Evolutionary conservation across 2,797 vertebrate species (phyloP), one percentile per base, ranked within the genome.

Genomic region (Nannoperca obscura): DNA sequence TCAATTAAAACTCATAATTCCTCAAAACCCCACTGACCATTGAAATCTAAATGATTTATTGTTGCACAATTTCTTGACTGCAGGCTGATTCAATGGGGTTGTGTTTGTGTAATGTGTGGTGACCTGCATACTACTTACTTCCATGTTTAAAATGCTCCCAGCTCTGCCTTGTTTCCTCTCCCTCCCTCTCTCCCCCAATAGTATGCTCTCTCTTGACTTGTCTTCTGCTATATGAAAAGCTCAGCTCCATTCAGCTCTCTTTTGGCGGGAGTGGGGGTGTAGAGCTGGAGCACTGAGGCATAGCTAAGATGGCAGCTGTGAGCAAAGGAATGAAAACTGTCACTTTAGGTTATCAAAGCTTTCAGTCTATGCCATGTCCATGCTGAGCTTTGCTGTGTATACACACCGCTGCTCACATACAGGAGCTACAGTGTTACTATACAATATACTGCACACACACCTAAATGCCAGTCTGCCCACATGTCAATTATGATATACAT

Each of bases 271-370:
- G 78, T 76, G 76, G 66, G 77, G 78, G 62, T 58, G 70, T 57
- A 77, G 78, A 4, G 12, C 61, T 22, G 22, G 59, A 66, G 85
- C 85, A 72, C 82, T 88, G 90, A 94, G 82, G 91, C 89, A 75
- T 75, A 88, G 84, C 91, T 92, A 93, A 94, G 88, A 94, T 92
- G 91, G 88, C 91, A 95, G 90, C 91, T 90, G 81, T 78, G 80
- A 91, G 91, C 86, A 80, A 84, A 87, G 87, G 88, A 94, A 94
- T 91, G 89, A 93, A 94, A 93, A 85, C 87, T 93, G 93, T 94
- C 94, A 92, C 88, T 91, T 86, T 88, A 74, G 63, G 88, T 95
- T 92, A 88, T 87, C 85, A 84, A 72, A 82, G 88, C 91, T 85
- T 89, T 91, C 85, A 89, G 46, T 89, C 81, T 76, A 27, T 86